Percentiles rank a stretch among this genome's conserved stretches.
phyloP scores from a whole-genome alignment of 2,113 vertebrate species.

The Oreochromis tanganicae region DNA sequence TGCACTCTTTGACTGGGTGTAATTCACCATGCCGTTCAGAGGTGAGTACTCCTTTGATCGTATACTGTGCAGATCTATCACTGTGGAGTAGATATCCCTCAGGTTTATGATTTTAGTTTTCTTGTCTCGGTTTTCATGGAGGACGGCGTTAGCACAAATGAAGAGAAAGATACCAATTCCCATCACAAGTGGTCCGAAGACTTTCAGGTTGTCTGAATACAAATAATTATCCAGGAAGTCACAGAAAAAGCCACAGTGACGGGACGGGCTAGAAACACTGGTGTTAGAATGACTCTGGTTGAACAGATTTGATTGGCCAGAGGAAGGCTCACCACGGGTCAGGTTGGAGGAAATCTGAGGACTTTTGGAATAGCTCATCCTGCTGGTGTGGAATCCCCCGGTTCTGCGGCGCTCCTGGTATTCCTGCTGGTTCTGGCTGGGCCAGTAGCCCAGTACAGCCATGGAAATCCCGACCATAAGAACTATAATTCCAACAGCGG shows the following conservation, averaged over 20 bases:
- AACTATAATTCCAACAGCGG: slow-evolving; percentile 83
- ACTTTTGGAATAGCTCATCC: slow-evolving; percentile 48
- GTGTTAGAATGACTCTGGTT: slow-evolving; percentile 53
- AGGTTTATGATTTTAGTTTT: slow-evolving; percentile 98
- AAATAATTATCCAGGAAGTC: slow-evolving; percentile 83
- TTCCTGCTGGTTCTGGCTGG: slow-evolving; percentile 71
- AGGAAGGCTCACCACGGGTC: slow-evolving; percentile 13
- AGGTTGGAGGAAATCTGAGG: slow-evolving; percentile 20
- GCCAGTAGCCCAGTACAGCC: slow-evolving; percentile 96
- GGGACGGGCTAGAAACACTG: slow-evolving; percentile 8
- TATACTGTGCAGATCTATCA: slow-evolving; percentile 92
- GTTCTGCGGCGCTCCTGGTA: slow-evolving; percentile 65
- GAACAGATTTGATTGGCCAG: neutral
- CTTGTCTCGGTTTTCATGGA: slow-evolving; percentile 95
- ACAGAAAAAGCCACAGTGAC: slow-evolving; percentile 76
- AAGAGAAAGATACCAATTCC: slow-evolving; percentile 98
- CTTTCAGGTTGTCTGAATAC: slow-evolving; percentile 96
- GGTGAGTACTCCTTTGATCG: slow-evolving; percentile 83
- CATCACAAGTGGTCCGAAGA: slow-evolving; percentile 95
- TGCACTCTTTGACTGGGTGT: slow-evolving; percentile 75
- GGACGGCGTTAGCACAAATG: slow-evolving; percentile 95
- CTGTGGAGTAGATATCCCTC: slow-evolving; percentile 95
- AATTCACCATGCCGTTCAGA: slow-evolving; percentile 86
- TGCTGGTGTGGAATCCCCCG: slow-evolving; percentile 35
- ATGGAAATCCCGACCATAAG: slow-evolving; percentile 89